Base-by-base conservation (phyloP, 2,113 vertebrate genomes). In the Pionites leucogaster region DNA sequence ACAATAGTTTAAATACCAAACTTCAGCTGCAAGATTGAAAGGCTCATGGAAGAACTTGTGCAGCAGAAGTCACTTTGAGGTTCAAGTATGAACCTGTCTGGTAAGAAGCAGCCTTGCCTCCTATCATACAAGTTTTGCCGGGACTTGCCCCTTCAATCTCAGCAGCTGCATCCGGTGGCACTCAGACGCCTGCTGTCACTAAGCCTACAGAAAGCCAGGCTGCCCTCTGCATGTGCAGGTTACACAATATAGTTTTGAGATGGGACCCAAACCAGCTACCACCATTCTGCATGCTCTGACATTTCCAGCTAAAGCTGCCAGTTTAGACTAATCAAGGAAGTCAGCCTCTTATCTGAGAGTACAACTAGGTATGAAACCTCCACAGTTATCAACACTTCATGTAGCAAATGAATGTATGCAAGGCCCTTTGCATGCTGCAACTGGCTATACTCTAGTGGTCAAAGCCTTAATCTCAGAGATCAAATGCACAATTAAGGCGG, bases 391-490 rank as follows among this genome's bases (percentile, higher is more conserved):
- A 68, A 83, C 35, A n/a, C 11, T 44, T 72, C 2, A 41, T 1
- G 5, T 2, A 55, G 76, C 63, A 83, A 88, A 72, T 3, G 1
- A 35, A 83, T 4, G 6, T 7, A 18, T 6, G 11, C 35, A 41
- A 69, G 9, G 49, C 25, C 33, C 50, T 82, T 2, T 22, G 57
- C 44, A 1, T 37, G 39, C 42, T 6, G 0, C 6, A 42, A 77
- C 15, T 39, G 72, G 39, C 44, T 60, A 39, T 28, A 65, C 13
- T 24, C 28, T 31, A 39, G 17, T 4, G 7, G 74, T 35, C 82
- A 82, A 72, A 93, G 53, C n/a, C 49, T 93, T 91, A 37, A 74
- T 35, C 53, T 83, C 87, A 65, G 19, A 74, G 47, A 78, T n/a
- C 60, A 92, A 92, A 69, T 35, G 52, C 6, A 50, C 41, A 74